phyloP scores from a whole-genome alignment of 2,113 vertebrate genomes.

The Nipponia nippon region DNA sequence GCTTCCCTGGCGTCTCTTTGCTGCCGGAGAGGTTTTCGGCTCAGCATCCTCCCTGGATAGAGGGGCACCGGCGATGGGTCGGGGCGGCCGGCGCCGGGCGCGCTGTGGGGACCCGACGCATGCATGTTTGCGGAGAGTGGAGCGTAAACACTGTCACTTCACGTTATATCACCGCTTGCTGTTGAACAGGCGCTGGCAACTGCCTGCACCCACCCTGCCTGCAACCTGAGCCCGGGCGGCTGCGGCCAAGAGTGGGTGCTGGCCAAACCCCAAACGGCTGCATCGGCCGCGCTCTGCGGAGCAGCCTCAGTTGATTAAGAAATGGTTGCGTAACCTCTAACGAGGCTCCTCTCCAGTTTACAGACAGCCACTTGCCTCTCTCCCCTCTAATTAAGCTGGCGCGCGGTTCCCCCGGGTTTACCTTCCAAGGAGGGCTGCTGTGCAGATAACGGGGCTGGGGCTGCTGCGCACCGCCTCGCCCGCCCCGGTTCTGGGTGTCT shows the following conservation, averaged over 20 bases:
- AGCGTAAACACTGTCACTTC: neutral
- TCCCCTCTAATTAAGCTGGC: neutral
- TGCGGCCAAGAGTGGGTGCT: neutral
- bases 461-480: accelerated
- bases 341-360: neutral
- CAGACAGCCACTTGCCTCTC: neutral
- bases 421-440: neutral
- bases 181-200: neutral
- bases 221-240: neutral
- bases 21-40: neutral
- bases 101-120: neutral
- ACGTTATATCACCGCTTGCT: neutral
- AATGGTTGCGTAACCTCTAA: constrained; percentile 28
- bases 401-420: neutral
- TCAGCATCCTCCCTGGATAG: accelerated
- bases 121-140: accelerated
- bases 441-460: neutral
- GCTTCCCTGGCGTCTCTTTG: neutral
- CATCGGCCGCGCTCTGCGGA: neutral
- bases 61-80: accelerated
- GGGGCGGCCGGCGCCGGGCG: neutral
- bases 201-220: neutral
- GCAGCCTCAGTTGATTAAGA: constrained; percentile 21
- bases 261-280: neutral
- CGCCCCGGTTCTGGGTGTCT: neutral